These are phyloP conservation scores for Microtus oregoni DNA, from an alignment of 2,113 vertebrate species.

Conservation along the genomic window DNA sequence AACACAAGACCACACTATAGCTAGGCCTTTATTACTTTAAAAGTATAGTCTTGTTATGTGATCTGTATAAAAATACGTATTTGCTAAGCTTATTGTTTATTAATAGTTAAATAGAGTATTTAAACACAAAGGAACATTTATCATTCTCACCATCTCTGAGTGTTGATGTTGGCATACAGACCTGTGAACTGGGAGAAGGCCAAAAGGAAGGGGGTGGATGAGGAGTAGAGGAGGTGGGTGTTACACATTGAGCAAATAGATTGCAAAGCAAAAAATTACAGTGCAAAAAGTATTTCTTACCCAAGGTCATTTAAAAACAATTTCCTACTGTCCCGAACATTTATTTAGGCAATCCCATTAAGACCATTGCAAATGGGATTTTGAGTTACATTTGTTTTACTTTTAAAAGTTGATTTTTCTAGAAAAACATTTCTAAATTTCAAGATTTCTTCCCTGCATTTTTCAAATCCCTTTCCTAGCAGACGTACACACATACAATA, in stretches of 20 bases:
- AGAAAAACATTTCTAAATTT: conserved; percentile 1
- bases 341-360: conserved; percentile 39
- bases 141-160: background rate
- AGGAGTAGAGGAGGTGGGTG: background rate
- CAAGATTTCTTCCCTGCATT: background rate
- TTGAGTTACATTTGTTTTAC: conserved; percentile 40
- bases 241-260: conserved; percentile 29
- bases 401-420: conserved; percentile 1
- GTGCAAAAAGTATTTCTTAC: conserved; percentile 21
- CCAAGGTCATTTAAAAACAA: background rate
- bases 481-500: background rate
- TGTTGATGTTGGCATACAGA: background rate
- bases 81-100: conserved; percentile 50
- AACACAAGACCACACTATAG: conserved; percentile 8
- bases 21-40: conserved; percentile 14
- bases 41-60: background rate
- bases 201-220: background rate
- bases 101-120: conserved; percentile 40
- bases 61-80: conserved; percentile 28
- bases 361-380: conserved; percentile 17
- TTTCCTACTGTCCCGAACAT: background rate
- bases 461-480: conserved; percentile 53
- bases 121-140: conserved; percentile 3
- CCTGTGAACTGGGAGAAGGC: background rate
- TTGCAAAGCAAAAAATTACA: background rate